Conservation (phyloP, 2,113 vertebrate species). For the Dinomys branickii region DNA sequence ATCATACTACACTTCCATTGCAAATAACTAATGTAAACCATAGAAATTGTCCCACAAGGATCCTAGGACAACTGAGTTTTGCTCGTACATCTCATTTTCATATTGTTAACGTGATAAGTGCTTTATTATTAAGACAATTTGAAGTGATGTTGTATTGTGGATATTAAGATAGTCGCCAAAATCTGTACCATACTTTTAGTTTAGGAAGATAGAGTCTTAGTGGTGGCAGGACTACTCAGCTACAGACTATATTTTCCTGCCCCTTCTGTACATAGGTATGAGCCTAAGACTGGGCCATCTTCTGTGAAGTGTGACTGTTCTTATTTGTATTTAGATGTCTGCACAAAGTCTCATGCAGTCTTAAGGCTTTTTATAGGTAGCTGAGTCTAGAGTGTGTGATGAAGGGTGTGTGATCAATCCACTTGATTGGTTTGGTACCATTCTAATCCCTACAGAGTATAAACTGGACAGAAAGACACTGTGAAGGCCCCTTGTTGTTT, state of each 20-base stretch:
- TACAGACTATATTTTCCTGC: background rate
- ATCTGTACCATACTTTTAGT: background rate
- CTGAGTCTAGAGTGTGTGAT: background rate
- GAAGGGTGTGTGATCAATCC: background rate
- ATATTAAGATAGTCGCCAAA: background rate
- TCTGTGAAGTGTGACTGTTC: background rate
- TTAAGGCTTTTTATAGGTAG: background rate
- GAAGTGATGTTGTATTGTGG: background rate
- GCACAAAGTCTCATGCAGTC: background rate
- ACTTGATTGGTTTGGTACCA: background rate
- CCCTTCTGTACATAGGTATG: background rate
- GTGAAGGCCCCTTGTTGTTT: background rate
- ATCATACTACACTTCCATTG: background rate
- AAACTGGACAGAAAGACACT: background rate
- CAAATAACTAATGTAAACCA: background rate
- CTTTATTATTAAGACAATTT: background rate
- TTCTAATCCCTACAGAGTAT: background rate
- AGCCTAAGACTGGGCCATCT: background rate
- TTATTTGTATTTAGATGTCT: background rate
- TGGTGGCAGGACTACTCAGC: background rate
- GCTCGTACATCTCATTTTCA: background rate
- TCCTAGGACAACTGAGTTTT: background rate
- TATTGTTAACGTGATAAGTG: background rate
- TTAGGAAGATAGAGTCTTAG: background rate
- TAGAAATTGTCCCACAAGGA: background rate